These are phyloP conservation scores for Myotis lucifugus DNA, from an alignment of 2,113 vertebrate genomes.

Conservation along the genomic window DNA sequence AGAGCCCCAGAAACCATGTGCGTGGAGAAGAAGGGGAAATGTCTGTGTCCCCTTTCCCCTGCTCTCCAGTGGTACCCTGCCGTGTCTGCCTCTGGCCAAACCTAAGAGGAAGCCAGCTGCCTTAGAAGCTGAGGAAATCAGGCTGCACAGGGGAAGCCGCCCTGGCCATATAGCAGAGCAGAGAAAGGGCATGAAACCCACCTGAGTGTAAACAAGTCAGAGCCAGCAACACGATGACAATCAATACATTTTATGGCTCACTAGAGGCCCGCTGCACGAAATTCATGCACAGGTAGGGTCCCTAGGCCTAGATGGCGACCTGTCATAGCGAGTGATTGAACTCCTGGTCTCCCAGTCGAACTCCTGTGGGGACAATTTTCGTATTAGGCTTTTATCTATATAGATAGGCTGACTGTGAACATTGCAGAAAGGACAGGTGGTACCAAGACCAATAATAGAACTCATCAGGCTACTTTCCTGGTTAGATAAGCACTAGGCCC, in stretches of 20 bases:
- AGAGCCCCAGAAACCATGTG: neutral
- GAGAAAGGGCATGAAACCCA: neutral
- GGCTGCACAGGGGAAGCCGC: neutral
- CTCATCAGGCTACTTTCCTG: neutral
- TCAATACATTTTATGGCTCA: neutral
- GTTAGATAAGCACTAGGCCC: neutral
- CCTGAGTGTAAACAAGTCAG: too few relatives aligned
- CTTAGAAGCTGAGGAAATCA: neutral
- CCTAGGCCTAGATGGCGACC: too few relatives aligned
- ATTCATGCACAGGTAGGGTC: too few relatives aligned
- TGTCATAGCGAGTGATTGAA: too few relatives aligned
- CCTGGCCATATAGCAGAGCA: too few relatives aligned
- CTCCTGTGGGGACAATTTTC: too few relatives aligned
- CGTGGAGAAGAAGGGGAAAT: neutral
- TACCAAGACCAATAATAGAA: neutral
- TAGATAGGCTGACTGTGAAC: neutral
- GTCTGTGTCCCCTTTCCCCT: neutral
- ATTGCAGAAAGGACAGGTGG: too few relatives aligned
- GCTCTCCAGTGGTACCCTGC: neutral
- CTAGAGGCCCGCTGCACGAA: too few relatives aligned
- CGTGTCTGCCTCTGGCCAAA: neutral
- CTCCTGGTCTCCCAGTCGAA: too few relatives aligned
- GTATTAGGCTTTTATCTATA: too few relatives aligned
- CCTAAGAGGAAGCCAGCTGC: neutral
- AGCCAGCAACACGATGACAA: neutral